Evolutionary conservation across 2,113 vertebrate species (phyloP).

Genomic region (Rhynchopsitta pachyrhyncha): DNA sequence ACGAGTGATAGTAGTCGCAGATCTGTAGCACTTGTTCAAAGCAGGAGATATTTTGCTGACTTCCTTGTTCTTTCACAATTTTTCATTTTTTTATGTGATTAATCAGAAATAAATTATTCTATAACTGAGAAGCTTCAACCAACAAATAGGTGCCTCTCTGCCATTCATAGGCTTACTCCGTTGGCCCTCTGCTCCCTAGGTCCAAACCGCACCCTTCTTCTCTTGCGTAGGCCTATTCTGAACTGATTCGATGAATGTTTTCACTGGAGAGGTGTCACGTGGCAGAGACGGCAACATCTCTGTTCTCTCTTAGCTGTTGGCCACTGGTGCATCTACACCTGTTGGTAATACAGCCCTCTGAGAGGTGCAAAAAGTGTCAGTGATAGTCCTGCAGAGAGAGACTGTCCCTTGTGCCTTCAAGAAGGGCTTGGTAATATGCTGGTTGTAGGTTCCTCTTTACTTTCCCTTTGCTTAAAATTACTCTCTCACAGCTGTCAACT

Average conservation of each 20-base stretch:
- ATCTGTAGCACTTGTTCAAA: background rate
- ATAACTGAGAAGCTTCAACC: background rate
- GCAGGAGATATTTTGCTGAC: background rate
- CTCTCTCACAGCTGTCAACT: background rate
- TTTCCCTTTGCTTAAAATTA: background rate
- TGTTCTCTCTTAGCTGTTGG: background rate
- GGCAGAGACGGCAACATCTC: background rate
- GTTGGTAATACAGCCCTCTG: background rate
- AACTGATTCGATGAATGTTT: background rate
- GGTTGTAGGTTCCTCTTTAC: background rate
- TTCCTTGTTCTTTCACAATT: background rate
- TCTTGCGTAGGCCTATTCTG: background rate
- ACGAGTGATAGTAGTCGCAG: background rate
- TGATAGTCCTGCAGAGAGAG: fast-evolving
- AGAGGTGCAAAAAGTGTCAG: background rate
- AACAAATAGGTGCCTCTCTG: background rate
- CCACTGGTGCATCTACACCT: background rate
- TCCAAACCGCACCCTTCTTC: background rate
- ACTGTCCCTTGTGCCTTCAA: background rate
- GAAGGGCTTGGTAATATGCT: background rate
- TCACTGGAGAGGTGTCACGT: background rate
- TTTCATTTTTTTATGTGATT: background rate
- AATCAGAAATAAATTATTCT: background rate
- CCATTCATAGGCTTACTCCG: background rate
- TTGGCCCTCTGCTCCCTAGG: fast-evolving